Conservation (phyloP, 2,797 vertebrate genomes). For the Lacerta bilineata region DNA sequence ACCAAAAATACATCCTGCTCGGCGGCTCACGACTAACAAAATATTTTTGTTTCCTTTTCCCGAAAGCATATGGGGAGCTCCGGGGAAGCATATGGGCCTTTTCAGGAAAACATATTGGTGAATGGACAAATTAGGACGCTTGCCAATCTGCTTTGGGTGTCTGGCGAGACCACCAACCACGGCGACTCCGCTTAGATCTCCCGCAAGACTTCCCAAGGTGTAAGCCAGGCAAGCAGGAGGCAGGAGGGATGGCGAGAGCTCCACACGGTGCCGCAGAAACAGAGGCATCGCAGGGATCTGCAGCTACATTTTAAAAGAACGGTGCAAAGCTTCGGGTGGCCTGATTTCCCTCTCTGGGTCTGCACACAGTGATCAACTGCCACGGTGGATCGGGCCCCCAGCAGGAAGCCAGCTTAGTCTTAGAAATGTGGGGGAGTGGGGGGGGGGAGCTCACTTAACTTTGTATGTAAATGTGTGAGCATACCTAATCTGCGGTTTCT, state of each 20-base stretch:
- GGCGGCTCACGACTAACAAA: constrained; percentile 80
- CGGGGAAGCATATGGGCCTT: constrained; percentile 83
- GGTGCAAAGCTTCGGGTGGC: rapidly evolving
- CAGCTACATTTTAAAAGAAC: too few species aligned
- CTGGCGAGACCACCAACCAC: constrained; percentile 79
- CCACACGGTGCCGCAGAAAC: rapidly evolving
- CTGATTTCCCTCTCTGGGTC: not conserved
- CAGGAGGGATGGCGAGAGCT: not conserved
- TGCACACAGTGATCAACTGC: too few species aligned
- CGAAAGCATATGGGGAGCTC: constrained; percentile 83
- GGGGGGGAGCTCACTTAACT: not conserved
- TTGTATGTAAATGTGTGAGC: too few species aligned
- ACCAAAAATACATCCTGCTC: constrained; percentile 61
- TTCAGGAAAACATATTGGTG: constrained; percentile 82
- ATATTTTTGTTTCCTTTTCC: constrained; percentile 80
- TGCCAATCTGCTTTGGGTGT: constrained; percentile 79
- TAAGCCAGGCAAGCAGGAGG: constrained; percentile 41
- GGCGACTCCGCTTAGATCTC: constrained; percentile 56
- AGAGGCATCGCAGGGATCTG: not conserved
- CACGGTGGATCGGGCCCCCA: not conserved
- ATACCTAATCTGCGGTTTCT: too few species aligned
- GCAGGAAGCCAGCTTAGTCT: not conserved
- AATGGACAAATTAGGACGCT: constrained; percentile 80
- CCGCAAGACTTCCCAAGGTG: constrained; percentile 53
- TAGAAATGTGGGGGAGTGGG: not conserved